Base-by-base conservation (phyloP, 2,113 vertebrate species). In the Grantiella picta region DNA sequence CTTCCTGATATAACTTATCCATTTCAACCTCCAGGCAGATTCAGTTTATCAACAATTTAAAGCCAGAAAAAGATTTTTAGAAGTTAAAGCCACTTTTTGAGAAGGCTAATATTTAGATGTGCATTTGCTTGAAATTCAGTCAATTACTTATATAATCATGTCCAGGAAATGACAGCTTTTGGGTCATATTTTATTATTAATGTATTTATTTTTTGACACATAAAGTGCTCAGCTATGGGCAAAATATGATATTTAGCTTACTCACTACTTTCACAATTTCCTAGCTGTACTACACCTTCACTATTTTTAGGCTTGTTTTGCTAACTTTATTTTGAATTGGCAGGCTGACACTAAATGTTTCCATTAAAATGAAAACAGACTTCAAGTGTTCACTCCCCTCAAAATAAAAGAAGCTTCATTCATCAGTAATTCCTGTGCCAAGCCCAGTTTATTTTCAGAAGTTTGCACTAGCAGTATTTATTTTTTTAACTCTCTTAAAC, bases 231-330 rank as follows among this genome's bases (percentile, higher is more conserved):
- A 87, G 0, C 25, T 53, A 36, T 10, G 31, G 24, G 20, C 40
- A 69, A 53, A 91, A 85, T 24, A 28, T 2, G 5, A 2, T 61
- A 66, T 44, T 95, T 45, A 90, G 56, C 28, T 92, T 47, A 70
- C 49, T 82, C 47, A 27, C n/a, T 66, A 19, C 42, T 81, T 94
- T 88, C 71, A 93, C 24, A 88, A 20, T 80, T 86, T 91, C 66
- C 89, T 70, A 83, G 64, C 82, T 77, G 59, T 59, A 59, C 63
- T 66, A 76, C 60, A 77, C 22, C 38, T 93, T 45, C 57, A 53
- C 88, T 97, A 97, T 95, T 89, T 97, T 96, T 92, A 92, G 88
- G 27, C 18, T 90, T 97, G 92, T 81, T 96, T 97, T 95, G 60
- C 88, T 81, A 76, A 56, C 44, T 53, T 89, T 92, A 65, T 92